Evolutionary conservation across 2,797 vertebrate species (phyloP), one percentile per base, ranked within the genome.

Genomic region (Neoniphon sammara): DNA sequence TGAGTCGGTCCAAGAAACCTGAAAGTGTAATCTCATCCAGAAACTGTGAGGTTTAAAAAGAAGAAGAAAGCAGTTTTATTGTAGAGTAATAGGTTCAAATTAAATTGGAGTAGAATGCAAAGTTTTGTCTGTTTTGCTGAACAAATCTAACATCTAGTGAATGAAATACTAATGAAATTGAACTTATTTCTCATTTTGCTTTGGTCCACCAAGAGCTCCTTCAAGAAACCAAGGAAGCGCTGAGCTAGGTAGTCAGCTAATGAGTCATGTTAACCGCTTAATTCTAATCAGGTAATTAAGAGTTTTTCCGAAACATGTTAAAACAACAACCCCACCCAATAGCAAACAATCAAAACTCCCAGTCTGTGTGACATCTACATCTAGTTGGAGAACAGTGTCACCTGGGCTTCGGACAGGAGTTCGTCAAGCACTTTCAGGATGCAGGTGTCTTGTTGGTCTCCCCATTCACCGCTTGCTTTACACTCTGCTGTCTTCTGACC

Each of bases 21-120:
- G 93, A 91, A 76, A 95, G 78, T 0, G 20, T 17, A 20, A 2
- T 27, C 3, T 0, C 3, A 9, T 18, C 66, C 55, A 89, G 27
- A 2, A 0, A 1, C 90, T 91, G 70, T 42, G 3, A 46, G 8
- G 70, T 60, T 55, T 53, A 44, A 75, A 73, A 42, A 23, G 17
- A 55, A 20, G 21, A 8, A 18, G n/a, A n/a, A n/a, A 52, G 2
- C 23, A 50, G 60, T 21, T 21, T 5, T 10, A 67, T 62, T 9
- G 49, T 12, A 46, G 1, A 27, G 1, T 1, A 47, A 56, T 8
- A 57, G 18, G 61, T 44, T 2, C 2, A 39, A 2, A 39, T 39
- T 18, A 47, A 47, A 47, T 36, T 58, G 31, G 17, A n/a, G n/a
- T n/a, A n/a, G 2, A 58, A 55, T 25, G 3, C 10, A 55, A 6